Evolutionary conservation across 1,140 invertebrate genomes (phyloP).

Genomic region (Drosophila watanabei): DNA sequence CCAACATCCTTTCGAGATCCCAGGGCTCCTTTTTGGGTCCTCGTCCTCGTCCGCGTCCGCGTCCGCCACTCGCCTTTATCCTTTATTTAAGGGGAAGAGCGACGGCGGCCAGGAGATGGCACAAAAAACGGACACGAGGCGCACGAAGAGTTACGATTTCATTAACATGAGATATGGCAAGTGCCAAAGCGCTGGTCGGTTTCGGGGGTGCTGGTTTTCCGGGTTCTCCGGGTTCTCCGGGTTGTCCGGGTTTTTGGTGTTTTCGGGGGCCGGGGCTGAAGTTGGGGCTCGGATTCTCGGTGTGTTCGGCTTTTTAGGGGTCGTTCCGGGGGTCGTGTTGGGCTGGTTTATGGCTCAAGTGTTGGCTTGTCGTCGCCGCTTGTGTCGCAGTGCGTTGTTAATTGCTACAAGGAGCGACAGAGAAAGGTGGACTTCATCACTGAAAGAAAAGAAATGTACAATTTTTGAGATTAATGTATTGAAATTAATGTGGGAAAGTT

Average conservation of each 20-base stretch:
- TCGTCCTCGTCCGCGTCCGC: neutral
- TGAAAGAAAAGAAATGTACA: slow-evolving; percentile 3
- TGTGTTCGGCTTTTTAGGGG: slow-evolving; percentile 48
- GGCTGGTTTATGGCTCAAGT: slow-evolving; percentile 80
- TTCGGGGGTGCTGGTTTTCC: slow-evolving; percentile 11
- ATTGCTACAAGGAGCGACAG: slow-evolving; percentile 56
- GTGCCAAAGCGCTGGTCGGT: slow-evolving; percentile 52
- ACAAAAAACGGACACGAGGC: slow-evolving; percentile 78
- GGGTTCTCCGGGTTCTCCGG: slow-evolving; percentile 8
- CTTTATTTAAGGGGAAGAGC: slow-evolving; percentile 29
- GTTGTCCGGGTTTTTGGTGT: neutral
- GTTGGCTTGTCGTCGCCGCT: slow-evolving; percentile 60
- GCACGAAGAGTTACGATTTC: slow-evolving; percentile 82
- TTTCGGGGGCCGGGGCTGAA: neutral
- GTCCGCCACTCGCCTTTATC: neutral
- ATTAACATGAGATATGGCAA: slow-evolving; percentile 84
- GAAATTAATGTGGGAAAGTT: no score
- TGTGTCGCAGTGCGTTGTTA: slow-evolving; percentile 75
- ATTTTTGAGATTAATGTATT: no score
- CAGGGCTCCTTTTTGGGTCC: slow-evolving; percentile 27
- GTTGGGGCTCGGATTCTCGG: slow-evolving; percentile 5
- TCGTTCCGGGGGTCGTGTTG: slow-evolving; percentile 59
- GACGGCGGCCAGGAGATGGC: slow-evolving; percentile 1
- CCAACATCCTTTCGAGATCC: slow-evolving; percentile 43
- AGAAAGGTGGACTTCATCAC: slow-evolving; percentile 17